Evolutionary conservation across 92 coral and sea anemone species (phyloP).

Genomic region (Epizoanthus stellaris): DNA sequence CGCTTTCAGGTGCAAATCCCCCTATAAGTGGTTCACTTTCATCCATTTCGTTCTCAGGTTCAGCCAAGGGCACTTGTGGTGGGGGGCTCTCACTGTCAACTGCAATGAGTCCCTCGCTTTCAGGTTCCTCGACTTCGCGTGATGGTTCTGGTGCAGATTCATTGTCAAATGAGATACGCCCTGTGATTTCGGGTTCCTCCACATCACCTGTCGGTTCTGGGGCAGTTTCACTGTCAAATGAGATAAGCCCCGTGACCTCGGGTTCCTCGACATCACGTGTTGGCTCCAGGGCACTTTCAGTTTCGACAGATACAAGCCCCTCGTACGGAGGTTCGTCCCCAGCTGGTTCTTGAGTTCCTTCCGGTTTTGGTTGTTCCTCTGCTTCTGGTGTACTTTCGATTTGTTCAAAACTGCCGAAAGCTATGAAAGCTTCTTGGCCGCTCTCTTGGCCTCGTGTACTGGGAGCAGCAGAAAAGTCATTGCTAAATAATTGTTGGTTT

Average conservation of each 20-base stretch:
- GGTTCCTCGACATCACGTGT: constrained; percentile 9
- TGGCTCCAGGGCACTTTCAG: not conserved
- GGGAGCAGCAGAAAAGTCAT: not conserved
- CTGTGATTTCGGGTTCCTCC: not conserved
- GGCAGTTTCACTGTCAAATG: not conserved
- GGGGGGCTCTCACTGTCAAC: constrained; percentile 7
- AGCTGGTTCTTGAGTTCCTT: not conserved
- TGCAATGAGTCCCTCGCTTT: constrained; percentile 16
- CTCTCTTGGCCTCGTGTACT: not conserved
- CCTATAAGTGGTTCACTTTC: constrained; percentile 20
- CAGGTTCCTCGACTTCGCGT: not conserved
- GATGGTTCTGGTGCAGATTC: not conserved
- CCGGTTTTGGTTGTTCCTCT: constrained; percentile 12
- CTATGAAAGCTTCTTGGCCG: constrained; percentile 6
- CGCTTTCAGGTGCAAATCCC: constrained; percentile 11
- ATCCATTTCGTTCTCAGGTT: constrained; percentile 26
- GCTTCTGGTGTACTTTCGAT: constrained; percentile 22
- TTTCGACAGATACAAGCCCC: not conserved
- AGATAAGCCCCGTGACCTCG: not conserved
- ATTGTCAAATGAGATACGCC: not conserved
- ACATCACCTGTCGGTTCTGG: not conserved
- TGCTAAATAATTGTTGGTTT: constrained; percentile 13
- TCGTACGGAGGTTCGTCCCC: no score
- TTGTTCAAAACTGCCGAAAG: constrained; percentile 21
- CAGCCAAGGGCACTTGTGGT: not conserved